Evolutionary conservation across 2,888 invertebrate species (phyloP).

Genomic region (Drosophila sordidapex): DNA sequence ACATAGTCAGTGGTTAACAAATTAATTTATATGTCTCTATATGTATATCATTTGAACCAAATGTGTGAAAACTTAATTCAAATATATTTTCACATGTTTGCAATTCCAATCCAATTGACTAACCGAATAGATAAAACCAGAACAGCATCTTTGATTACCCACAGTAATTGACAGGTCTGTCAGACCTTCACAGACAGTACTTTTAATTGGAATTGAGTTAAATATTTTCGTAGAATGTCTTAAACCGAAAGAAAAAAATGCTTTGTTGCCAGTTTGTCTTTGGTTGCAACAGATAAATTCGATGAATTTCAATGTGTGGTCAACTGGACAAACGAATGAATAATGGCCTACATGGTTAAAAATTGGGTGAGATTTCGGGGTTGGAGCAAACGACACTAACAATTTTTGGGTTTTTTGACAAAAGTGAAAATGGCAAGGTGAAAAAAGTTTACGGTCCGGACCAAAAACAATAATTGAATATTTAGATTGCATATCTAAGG

Average conservation of each 20-base stretch:
- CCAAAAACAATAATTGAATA: constrained; percentile 54
- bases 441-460: neutral
- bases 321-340: constrained; percentile 36
- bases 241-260: constrained; percentile 18
- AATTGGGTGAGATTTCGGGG: neutral
- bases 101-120: constrained; percentile 21
- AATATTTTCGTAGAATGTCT: constrained; percentile 2
- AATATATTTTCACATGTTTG: neutral
- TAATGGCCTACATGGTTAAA: constrained; percentile 10
- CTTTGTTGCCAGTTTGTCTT: neutral
- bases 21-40: neutral
- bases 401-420: constrained; percentile 13
- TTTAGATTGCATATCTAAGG: constrained; percentile 36
- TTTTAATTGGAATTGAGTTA: constrained; percentile 5
- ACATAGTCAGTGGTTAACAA: neutral
- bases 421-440: neutral
- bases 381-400: constrained; percentile 1
- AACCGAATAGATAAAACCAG: constrained; percentile 13
- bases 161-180: constrained; percentile 19
- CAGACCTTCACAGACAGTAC: constrained; percentile 5
- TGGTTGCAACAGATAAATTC: constrained; percentile 25
- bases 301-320: constrained; percentile 36
- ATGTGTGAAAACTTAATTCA: neutral
- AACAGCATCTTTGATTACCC: neutral
- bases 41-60: neutral